Evolutionary conservation across 2,797 vertebrate genomes (phyloP), one percentile per base, ranked within the genome.

Genomic region (Rhinella marina): DNA sequence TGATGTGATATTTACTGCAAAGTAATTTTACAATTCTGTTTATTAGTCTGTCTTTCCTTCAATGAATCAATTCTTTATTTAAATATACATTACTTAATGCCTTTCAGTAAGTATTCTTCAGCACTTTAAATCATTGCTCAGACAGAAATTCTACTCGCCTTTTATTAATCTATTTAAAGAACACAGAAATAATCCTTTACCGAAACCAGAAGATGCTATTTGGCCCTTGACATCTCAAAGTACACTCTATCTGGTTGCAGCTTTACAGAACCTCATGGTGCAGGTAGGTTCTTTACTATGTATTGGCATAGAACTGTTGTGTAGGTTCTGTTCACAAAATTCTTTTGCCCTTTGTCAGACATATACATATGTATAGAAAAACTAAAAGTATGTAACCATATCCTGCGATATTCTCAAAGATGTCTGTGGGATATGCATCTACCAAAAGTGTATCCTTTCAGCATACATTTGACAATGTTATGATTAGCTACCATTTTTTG

Each of bases 261-360:
- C 95, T 80, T 95, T 99, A 81, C 96, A 95, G 91, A 97, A 96
- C 92, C 95, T 98, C 85, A 90, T 98, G 90, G 92, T 96, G 82
- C 95, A 96, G 94, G 94, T 96, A 92, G 89, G 82, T n/a, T 85
- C 3, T 76, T 41, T 84, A 10, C 50, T 56, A 78, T 25, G 52
- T 17, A 78, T 56, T 25, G 8, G 11, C 17, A 73, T 70, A 41
- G 17, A 8, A 72, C 17, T 72, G 29, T 70, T 8, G 13, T 12
- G 23, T 12, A 54, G 52, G 52, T 14, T 14, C 13, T 54, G 13
- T 10, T 54, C 57, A 16, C 57, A 59, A 19, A 21, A 2, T 59
- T 41, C 0, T 41, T 41, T 54, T 11, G 52, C 52, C 52, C 52
- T 54, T 11, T 14, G 13, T 54, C 1, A 54, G 52, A 54, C 52